phyloP scores from a whole-genome alignment of 2,888 invertebrate genomes.

The Ectemnius continuus region DNA sequence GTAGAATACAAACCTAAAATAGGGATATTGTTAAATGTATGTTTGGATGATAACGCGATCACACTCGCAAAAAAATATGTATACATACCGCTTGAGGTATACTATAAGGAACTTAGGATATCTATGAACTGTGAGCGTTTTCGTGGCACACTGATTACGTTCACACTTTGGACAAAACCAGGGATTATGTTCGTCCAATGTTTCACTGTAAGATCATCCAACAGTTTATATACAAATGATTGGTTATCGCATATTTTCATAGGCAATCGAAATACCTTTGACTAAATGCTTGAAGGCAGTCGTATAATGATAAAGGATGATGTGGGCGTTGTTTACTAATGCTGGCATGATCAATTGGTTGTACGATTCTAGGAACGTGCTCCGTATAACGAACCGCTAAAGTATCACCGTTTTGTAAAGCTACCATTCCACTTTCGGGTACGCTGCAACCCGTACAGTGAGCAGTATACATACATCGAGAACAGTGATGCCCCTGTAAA shows the following conservation, averaged over 20 bases:
- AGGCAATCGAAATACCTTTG: conserved; percentile 76
- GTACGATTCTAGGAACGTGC: conserved; percentile 71
- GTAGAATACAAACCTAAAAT: conserved; percentile 82
- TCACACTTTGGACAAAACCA: conserved; percentile 84
- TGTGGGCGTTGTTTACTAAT: conserved; percentile 78
- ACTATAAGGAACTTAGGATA: conserved; percentile 83
- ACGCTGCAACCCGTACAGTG: conserved; percentile 82
- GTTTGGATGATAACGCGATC: not conserved
- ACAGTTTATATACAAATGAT: not conserved
- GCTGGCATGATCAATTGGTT: conserved; percentile 78
- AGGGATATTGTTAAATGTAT: conserved; percentile 5
- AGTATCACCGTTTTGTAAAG: conserved; percentile 80
- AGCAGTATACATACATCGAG: conserved; percentile 80
- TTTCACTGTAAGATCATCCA: conserved; percentile 78
- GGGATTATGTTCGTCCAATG: conserved; percentile 83
- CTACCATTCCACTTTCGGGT: conserved; percentile 77
- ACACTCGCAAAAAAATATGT: not conserved
- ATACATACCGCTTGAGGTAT: conserved; percentile 80
- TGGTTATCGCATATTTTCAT: not conserved
- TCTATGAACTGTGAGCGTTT: conserved; percentile 83
- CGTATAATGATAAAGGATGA: conserved; percentile 80
- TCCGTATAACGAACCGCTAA: conserved; percentile 79
- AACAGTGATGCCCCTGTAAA: conserved; percentile 80
- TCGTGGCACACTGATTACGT: conserved; percentile 82
- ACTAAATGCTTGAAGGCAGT: conserved; percentile 83